Conservation (phyloP, 2,888 invertebrate genomes). For the Brachypalpus laphriformis region DNA sequence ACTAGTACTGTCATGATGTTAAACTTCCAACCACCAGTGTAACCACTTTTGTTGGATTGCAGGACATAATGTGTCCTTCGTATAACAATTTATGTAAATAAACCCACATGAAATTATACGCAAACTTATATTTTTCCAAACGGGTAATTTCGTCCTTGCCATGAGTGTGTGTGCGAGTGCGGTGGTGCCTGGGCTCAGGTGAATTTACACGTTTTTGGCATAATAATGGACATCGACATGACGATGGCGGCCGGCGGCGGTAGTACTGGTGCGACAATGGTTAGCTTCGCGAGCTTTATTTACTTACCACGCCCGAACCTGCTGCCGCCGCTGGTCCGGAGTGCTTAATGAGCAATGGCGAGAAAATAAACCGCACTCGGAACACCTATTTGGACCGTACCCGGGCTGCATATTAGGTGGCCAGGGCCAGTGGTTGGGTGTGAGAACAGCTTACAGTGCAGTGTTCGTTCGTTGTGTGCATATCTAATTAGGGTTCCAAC, state of each 20-base stretch:
- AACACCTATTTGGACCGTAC: conserved; percentile 73
- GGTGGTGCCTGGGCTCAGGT: conserved; percentile 63
- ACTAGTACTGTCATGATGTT: not conserved
- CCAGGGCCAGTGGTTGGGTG: conserved; percentile 16
- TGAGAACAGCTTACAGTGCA: conserved; percentile 19
- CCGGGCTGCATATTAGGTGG: conserved; percentile 63
- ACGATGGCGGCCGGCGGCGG: conserved; percentile 48
- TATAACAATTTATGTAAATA: conserved; percentile 70
- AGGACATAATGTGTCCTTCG: conserved; percentile 60
- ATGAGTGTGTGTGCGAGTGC: conserved; percentile 2
- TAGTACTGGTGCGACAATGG: conserved; percentile 66
- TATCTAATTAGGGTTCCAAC: conserved; percentile 69
- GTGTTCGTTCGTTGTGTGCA: conserved; percentile 65
- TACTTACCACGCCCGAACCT: conserved; percentile 62
- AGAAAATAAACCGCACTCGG: conserved; percentile 75
- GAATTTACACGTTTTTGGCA: conserved; percentile 75
- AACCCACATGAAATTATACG: conserved; percentile 68
- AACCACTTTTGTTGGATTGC: conserved; percentile 22
- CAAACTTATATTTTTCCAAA: conserved; percentile 70
- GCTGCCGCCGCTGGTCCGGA: conserved; percentile 67
- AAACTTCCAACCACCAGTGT: conserved; percentile 38
- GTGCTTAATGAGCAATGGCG: conserved; percentile 75
- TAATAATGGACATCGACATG: conserved; percentile 72
- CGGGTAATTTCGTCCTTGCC: conserved; percentile 54
- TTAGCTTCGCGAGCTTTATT: conserved; percentile 68